These are phyloP conservation scores for Hafferia zeledoni DNA, from an alignment of 2,797 vertebrate species.

Conservation along the genomic window DNA sequence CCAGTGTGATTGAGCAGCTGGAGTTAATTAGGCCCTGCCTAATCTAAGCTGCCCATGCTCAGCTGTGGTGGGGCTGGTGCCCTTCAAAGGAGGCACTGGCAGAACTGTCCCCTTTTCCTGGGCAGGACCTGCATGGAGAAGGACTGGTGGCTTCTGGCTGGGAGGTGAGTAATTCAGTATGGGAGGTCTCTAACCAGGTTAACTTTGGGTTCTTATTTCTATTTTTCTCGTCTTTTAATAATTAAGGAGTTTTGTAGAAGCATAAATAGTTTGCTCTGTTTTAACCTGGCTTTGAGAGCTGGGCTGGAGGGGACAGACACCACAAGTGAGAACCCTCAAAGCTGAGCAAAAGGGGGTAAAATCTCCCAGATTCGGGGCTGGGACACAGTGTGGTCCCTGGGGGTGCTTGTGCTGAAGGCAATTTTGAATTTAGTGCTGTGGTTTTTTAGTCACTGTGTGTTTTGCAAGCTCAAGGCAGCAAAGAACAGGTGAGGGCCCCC, in stretches of 20 bases:
- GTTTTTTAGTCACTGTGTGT: fast-evolving
- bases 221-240: fast-evolving
- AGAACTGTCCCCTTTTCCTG: too few species aligned
- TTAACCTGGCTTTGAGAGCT: fast-evolving
- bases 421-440: fast-evolving
- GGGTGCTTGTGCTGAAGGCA: background rate
- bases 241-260: fast-evolving
- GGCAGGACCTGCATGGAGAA: too few species aligned
- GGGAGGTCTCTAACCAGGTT: too few species aligned
- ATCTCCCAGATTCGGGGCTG: background rate
- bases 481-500: fast-evolving
- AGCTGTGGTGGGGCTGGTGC: too few species aligned
- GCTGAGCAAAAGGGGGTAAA: background rate
- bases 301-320: fast-evolving
- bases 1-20: too few species aligned
- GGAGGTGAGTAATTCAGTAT: too few species aligned
- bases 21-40: too few species aligned
- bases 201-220: too few species aligned
- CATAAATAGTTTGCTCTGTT: fast-evolving
- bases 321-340: fast-evolving
- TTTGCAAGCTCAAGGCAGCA: fast-evolving
- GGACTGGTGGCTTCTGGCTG: too few species aligned
- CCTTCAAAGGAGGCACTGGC: too few species aligned
- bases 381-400: background rate
- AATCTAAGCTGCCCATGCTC: too few species aligned